Base-by-base conservation (phyloP, 2,888 invertebrate species). In the Adineta ricciae region DNA sequence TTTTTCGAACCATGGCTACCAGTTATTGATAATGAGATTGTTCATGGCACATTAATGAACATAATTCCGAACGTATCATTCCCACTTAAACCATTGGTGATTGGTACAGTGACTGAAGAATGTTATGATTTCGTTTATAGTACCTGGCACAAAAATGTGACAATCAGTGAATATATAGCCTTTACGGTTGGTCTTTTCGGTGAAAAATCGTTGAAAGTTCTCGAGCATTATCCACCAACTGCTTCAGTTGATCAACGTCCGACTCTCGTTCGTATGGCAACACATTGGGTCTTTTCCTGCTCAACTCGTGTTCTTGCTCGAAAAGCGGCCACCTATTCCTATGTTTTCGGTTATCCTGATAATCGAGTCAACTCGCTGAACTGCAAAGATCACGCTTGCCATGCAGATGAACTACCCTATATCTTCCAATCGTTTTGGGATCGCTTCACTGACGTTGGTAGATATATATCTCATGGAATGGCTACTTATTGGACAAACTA, bases 1-100 rank as follows among this genome's bases (percentile, higher is more conserved):
- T 87, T 88, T 56, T 89, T 89, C 83, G 89, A 89, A 84, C 88
- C 88, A 8, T 87, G 88, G 85, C 88, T 88, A 9, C 89, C 89
- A 0, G 87, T 87, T 78, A 87, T 89, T 19, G 89, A 89, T 84
- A 88, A 88, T 1, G 84, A 87, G 1, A 83, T 88, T 19, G 87
- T 89, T 7, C 86, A 87, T 32, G 86, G 86, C 21, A 88, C 88
- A 78, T 87, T 88, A 0, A 72, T 88, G 24, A 86, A 87, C 8
- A 87, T 88, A 0, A 84, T 86, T 27, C 36, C n/a, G 11, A 84
- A 86, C 11, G 87, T 87, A 3, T 46, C 86, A 50, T 85, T 88
- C 50, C 83, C 82, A 78, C 84, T 87, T 21, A 88, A 88, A 73
- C 88, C 88, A n/a, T 86, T 88, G 11, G 87, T 89, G 46, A 88